A percentile compares a stretch with the other conserved stretches of the same genome.
These are phyloP conservation scores for Trachelus troglodyta DNA, from an alignment of 2,888 invertebrate genomes.

Conservation along the genomic window DNA sequence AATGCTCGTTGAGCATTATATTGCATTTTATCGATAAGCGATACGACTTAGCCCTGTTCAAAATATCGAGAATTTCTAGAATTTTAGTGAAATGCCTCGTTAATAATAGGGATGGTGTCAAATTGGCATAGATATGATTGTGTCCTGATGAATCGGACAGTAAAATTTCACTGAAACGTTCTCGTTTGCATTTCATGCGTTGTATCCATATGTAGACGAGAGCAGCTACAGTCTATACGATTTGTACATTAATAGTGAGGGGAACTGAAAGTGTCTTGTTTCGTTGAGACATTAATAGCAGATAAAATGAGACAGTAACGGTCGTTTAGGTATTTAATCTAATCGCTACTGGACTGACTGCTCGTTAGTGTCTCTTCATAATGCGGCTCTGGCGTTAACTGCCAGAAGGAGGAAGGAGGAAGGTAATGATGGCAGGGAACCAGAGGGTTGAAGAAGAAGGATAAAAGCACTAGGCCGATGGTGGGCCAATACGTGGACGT, in stretches of 20 bases:
- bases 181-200: not conserved
- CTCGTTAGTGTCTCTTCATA: conserved; percentile 32
- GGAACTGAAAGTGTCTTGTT: not conserved
- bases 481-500: not conserved
- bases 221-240: not conserved
- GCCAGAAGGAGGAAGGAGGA: not conserved
- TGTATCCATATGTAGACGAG: not conserved
- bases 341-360: conserved; percentile 14
- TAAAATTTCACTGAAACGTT: not conserved
- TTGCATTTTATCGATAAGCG: not conserved
- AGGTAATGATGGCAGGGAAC: conserved; percentile 6
- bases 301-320: conserved; percentile 27
- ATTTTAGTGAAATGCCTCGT: not conserved
- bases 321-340: conserved; percentile 28
- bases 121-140: not conserved
- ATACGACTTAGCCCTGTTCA: not conserved
- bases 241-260: not conserved
- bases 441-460: not conserved
- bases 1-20: not conserved
- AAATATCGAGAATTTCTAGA: not conserved
- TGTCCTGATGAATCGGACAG: not conserved
- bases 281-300: conserved; percentile 23
- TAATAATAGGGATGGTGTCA: not conserved
- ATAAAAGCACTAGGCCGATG: not conserved
- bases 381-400: conserved; percentile 8